Evolutionary conservation across 1,140 invertebrate species (phyloP), one percentile per base, ranked within the genome.

Genomic region (Formica exsecta): DNA sequence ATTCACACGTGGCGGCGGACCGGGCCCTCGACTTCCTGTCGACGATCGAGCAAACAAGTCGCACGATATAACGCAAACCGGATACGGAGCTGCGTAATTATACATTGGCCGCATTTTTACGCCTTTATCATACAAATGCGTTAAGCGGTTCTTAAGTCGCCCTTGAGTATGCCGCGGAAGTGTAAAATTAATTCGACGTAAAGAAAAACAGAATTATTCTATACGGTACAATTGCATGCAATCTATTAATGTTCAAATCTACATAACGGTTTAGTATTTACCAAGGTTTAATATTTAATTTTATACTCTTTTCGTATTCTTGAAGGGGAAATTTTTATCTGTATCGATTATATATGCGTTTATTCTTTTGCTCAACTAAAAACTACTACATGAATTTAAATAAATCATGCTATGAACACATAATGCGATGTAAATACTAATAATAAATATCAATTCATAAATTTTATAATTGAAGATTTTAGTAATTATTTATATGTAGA

Each of bases 21-120:
- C 36, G 22, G 36, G 41, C 75, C 75, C 48, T 66, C n/a, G 75
- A 66, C 75, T 79, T 79, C 61, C 75, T 79, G 75, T 36, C 62
- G 61, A 11, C 25, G 75, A 62, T 41, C 38, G 29, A 65, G 61
- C 59, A n/a, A 77, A n/a, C 41, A 61, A 64, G 75, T 79, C 75
- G 19, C 75, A 79, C 61, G 75, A 38, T 66, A 79, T 51, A 79
- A 79, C 75, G 75, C 75, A 66, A 79, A 29, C 75, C 75, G 75
- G 75, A 79, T 79, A 79, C 75, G 41, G 41, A 79, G 29, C 25
- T 44, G 25, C 29, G 29, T 66, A 79, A 79, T 79, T 79, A 32
- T 59, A 66, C 61, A 66, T 79, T 29, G 29, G 61, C 11, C 11
- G 41, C 19, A 22, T 65, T 77, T 77, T 61, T 44, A 16, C 16